Evolutionary conservation across 1,140 invertebrate genomes (phyloP).

Genomic region (Saccostrea glomerata): DNA sequence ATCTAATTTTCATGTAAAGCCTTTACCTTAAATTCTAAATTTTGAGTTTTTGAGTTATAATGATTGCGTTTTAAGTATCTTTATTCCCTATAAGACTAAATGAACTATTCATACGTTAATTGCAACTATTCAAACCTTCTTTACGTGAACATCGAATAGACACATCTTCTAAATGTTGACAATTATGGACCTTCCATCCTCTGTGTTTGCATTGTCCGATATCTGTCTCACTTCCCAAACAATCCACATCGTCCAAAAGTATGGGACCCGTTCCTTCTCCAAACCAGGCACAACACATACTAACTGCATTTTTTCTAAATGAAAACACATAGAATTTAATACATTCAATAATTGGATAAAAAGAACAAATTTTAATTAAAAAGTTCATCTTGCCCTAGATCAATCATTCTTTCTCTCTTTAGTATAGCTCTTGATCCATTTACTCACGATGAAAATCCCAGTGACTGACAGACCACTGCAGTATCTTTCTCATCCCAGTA

Average conservation of each 20-base stretch:
- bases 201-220: conserved; percentile 57
- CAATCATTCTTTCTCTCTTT: too few species aligned
- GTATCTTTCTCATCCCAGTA: conserved; percentile 15
- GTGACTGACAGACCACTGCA: neutral
- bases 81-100: too few species aligned
- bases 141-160: neutral
- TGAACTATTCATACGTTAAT: too few species aligned
- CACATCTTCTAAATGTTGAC: conserved; percentile 38
- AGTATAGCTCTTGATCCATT: too few species aligned
- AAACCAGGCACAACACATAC: neutral
- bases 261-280: conserved; percentile 60
- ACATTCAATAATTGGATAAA: neutral
- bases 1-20: too few species aligned
- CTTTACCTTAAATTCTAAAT: too few species aligned
- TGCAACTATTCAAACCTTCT: neutral
- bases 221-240: conserved; percentile 63
- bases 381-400: neutral
- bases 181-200: conserved; percentile 33
- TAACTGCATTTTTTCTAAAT: neutral
- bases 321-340: neutral
- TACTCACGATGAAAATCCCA: conserved; percentile 13
- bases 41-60: too few species aligned
- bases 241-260: conserved; percentile 68
- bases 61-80: too few species aligned
- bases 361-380: neutral